Evolutionary conservation across 2,888 invertebrate genomes (phyloP).

Genomic region (Hypomecis punctinalis): DNA sequence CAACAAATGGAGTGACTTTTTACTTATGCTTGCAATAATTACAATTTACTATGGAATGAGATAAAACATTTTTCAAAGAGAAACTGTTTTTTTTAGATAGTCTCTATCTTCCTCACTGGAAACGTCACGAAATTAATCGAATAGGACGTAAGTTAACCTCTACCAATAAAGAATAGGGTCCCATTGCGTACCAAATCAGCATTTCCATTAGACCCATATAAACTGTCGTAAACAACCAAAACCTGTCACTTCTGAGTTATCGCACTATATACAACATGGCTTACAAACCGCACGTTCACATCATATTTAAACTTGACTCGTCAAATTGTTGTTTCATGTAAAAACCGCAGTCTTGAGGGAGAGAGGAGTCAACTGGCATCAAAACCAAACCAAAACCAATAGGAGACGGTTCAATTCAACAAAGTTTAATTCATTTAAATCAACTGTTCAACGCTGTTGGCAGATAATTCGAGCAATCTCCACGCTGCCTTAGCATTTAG

Average conservation of each 20-base stretch:
- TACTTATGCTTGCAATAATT: no score
- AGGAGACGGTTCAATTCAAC: conserved; percentile 54
- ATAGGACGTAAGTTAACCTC: no score
- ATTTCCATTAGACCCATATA: background rate
- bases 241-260: conserved; percentile 30
- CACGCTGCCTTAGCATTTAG: conserved; percentile 98
- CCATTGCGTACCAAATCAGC: no score
- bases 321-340: conserved; percentile 34
- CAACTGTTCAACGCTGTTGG: conserved; percentile 93
- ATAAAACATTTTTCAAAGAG: no score
- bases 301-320: conserved; percentile 32
- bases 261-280: conserved; percentile 5
- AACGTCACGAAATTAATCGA: no score
- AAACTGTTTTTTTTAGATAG: no score
- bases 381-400: conserved; percentile 50
- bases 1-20: no score
- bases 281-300: conserved; percentile 19
- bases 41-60: no score
- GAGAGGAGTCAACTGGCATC: conserved; percentile 43
- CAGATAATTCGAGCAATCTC: conserved; percentile 96
- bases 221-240: conserved; percentile 29
- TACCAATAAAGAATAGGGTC: no score
- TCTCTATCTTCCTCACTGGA: no score
- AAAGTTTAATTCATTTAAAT: conserved; percentile 84
- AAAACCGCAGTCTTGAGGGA: conserved; percentile 33